Evolutionary conservation across 2,113 vertebrate genomes (phyloP).

Genomic region (Sigmodon hispidus): DNA sequence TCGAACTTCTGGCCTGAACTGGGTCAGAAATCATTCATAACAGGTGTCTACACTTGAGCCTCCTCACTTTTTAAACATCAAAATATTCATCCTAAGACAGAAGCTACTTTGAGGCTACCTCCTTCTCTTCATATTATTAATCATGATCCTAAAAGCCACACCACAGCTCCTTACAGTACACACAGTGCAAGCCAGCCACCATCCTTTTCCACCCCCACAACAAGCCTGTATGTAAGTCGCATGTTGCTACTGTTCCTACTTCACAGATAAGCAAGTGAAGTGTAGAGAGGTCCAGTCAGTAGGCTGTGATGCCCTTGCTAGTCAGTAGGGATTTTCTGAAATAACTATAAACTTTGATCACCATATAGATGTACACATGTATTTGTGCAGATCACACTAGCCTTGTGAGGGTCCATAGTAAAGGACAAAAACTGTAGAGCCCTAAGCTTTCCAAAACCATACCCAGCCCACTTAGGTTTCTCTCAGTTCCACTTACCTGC

Average conservation of each 20-base stretch:
- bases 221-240: background rate
- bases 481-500: background rate
- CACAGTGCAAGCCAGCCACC: background rate
- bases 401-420: background rate
- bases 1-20: too few relatives aligned
- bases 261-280: background rate
- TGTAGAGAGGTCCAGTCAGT: background rate
- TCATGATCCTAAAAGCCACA: background rate
- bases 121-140: background rate
- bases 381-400: background rate
- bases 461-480: background rate
- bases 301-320: background rate
- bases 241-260: background rate
- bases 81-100: background rate
- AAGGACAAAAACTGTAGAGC: background rate
- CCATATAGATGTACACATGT: background rate
- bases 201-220: background rate
- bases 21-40: too few relatives aligned
- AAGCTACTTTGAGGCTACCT: background rate
- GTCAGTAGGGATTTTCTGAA: background rate
- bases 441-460: background rate
- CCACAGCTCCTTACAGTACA: background rate
- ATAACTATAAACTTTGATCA: background rate
- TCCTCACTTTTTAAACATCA: background rate
- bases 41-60: background rate